Evolutionary conservation across 2,113 vertebrate species (phyloP).

Genomic region (Hippocampus comes): DNA sequence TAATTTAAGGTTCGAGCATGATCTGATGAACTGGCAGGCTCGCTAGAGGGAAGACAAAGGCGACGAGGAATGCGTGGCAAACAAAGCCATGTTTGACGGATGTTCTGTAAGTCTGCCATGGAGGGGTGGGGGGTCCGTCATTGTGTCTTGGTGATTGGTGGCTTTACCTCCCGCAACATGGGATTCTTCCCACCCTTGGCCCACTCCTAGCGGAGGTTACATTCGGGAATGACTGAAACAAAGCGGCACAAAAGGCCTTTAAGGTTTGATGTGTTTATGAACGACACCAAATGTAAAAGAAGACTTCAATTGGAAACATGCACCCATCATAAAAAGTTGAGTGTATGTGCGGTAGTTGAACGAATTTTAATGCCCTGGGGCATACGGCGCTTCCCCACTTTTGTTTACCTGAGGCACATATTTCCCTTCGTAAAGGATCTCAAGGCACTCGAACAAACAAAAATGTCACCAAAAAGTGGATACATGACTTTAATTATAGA

Average conservation of each 20-base stretch:
- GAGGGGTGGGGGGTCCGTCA: conserved; percentile 55
- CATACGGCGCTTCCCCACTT: too few relatives aligned
- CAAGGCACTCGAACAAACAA: too few relatives aligned
- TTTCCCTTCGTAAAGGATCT: too few relatives aligned
- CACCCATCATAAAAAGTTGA: not conserved
- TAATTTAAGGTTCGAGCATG: not conserved
- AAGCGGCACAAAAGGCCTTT: conserved; percentile 28
- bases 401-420: too few relatives aligned
- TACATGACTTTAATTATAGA: too few relatives aligned
- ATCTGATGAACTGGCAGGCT: conserved; percentile 23
- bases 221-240: conserved; percentile 59
- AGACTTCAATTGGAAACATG: not conserved
- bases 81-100: conserved; percentile 68
- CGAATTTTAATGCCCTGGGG: too few relatives aligned
- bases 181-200: conserved; percentile 56
- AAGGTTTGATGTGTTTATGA: conserved; percentile 20
- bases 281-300: not conserved
- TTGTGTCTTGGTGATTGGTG: conserved; percentile 63
- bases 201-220: conserved; percentile 23
- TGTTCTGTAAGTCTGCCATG: conserved; percentile 62
- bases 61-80: conserved; percentile 50
- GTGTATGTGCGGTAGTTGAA: too few relatives aligned
- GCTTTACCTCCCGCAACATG: conserved; percentile 55
- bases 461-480: too few relatives aligned
- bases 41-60: conserved; percentile 18